Evolutionary conservation across 1,140 invertebrate genomes (phyloP), one percentile per base, ranked within the genome.

Genomic region (Saccostrea glomerata): DNA sequence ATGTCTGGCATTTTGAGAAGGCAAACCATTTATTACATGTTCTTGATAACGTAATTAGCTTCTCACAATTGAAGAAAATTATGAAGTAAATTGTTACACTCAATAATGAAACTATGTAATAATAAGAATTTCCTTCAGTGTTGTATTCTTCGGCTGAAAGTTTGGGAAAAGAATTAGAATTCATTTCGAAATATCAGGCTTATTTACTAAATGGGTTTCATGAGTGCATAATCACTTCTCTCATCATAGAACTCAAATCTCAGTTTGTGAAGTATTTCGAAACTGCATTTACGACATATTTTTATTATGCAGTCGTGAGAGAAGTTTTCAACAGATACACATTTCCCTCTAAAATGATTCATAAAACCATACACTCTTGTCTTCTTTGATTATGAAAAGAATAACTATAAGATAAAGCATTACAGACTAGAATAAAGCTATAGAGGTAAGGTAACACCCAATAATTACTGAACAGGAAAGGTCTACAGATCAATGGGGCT

Each of bases 51-150:
- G 25, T 36, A 77, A 77, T 77, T 77, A 30, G 70, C 11, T 77
- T 77, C 70, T 77, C 70, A 77, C 70, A 77, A 30, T 30, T 77
- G 25, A 25, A 77, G 70, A 36, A 77, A 77, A 77, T 30, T 77
- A 77, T 77, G 23, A 15, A 13, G 25, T 77, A 77, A 77, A 30
- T 77, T 77, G 70, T 77, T 11, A 36, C 70, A 77, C 70, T 77
- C 11, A 77, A 30, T 77, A 77, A 77, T 36, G 70, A 36, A 77
- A 77, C 30, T 4, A 36, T 77, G 70, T 2, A 77, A 77, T 77
- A 40, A 77, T 15, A 30, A 30, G 30, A 36, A 36, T 36, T 36
- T 36, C 7, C 23, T 30, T 12, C 70, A 15, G 13, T 30, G 15
- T 30, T 77, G 70, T 77, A 77, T 77, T 77, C 25, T 36, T 77